Base-by-base conservation (phyloP, 2,888 invertebrate species). In the Latheticus oryzae region DNA sequence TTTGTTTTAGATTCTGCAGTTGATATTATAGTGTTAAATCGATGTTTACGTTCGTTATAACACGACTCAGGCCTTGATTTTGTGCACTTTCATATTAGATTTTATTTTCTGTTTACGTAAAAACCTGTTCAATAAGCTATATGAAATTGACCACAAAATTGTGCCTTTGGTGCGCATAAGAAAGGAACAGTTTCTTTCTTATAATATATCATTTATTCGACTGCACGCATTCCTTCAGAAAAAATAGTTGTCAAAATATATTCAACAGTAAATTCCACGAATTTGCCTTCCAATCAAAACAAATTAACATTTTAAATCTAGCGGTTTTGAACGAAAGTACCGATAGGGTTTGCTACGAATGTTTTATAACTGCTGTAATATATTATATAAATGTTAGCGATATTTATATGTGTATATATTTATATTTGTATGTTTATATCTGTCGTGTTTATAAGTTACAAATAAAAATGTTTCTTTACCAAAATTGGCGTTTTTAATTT, bases 351-450 rank as follows among this genome's bases (percentile, higher is more conserved):
- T 63, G 60, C 63, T 62, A 64, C 61, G 62, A 61, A 63, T 62
- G 61, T 65, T 67, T 65, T 67, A 66, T 66, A 67, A 55, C 19
- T 30, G 53, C 50, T 47, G 54, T 50, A 52, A 55, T 42, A 42
- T 40, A 40, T 42, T 35, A 37, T 38, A 62, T 69, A 54, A 57
- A 66, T 70, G 67, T 69, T 72, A 67, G 65, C 60, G 64, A 65
- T 64, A 67, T 70, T 70, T 66, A 65, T 70, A 67, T 62, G 62
- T 69, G 68, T 71, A 68, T 15, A 61, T 68, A 71, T 69, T 66
- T 71, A 72, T 71, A 71, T 72, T 72, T 72, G 72, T 72, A 72
- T 72, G 70, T 72, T 72, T 72, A 72, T 72, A 72, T 71, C 66
- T 68, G 70, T 71, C 68, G 70, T 71, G 66, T 70, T 71, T 69